These are phyloP conservation scores for Coenonympha glycerion DNA, from an alignment of 2,888 invertebrate species.

Conservation along the genomic window DNA sequence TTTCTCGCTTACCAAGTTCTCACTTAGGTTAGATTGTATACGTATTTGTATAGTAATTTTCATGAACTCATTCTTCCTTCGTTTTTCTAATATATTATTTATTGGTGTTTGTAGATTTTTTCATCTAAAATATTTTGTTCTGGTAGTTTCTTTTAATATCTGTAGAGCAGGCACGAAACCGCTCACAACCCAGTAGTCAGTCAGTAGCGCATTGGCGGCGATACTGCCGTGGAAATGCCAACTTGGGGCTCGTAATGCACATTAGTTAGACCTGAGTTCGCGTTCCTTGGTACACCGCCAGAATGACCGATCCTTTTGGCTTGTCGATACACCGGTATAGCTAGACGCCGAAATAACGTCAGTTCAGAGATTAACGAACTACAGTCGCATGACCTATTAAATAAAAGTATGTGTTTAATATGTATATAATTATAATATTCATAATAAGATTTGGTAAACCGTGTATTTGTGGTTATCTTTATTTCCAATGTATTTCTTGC, in stretches of 20 bases:
- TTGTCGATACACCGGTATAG: constrained; percentile 63
- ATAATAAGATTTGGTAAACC: too few relatives aligned
- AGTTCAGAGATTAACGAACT: constrained; percentile 74
- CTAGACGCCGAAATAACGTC: constrained; percentile 70
- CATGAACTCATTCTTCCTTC: too few relatives aligned
- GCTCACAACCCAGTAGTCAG: constrained; percentile 13
- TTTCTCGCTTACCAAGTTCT: too few relatives aligned
- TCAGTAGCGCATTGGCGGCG: constrained; percentile 30
- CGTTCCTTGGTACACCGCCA: constrained; percentile 75
- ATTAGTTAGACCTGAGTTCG: constrained; percentile 64
- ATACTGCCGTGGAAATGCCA: constrained; percentile 57
- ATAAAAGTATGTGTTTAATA: constrained; percentile 26
- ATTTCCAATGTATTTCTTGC: too few relatives aligned
- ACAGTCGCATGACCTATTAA: constrained; percentile 71
- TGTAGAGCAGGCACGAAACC: background rate
- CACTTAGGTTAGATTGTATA: too few relatives aligned
- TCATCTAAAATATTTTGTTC: background rate
- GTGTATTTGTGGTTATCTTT: too few relatives aligned
- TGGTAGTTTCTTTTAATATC: background rate
- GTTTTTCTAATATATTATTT: background rate
- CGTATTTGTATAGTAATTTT: too few relatives aligned
- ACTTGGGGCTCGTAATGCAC: constrained; percentile 69
- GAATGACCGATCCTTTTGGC: constrained; percentile 74
- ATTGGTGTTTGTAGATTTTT: background rate
- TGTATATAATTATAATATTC: too few relatives aligned